Conservation (phyloP, 2,797 vertebrate genomes). For the Xiphophorus birchmanni region DNA sequence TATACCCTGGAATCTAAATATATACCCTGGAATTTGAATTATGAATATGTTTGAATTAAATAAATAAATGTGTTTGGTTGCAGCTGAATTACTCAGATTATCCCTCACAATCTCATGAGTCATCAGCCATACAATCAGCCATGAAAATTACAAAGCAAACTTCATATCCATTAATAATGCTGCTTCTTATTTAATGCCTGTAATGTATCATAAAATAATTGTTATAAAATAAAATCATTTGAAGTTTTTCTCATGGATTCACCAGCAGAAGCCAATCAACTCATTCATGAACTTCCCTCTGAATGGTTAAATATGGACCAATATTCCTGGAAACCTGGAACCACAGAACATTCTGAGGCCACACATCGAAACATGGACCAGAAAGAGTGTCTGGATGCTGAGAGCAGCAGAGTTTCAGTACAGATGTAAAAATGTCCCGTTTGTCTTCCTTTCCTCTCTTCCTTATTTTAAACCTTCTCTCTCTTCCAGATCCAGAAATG, state of each 20-base stretch:
- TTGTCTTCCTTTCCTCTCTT: constrained; percentile 17
- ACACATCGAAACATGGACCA: constrained; percentile 13
- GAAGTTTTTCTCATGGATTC: neutral
- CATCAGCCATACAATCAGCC: neutral
- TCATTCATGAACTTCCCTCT: constrained; percentile 21
- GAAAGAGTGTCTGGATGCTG: constrained; percentile 16
- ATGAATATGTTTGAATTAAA: no score
- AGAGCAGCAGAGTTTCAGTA: constrained; percentile 9
- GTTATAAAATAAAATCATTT: neutral
- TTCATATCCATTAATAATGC: neutral
- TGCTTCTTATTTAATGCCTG: neutral
- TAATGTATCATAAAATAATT: neutral
- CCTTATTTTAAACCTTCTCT: constrained; percentile 27
- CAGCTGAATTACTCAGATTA: neutral
- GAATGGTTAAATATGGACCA: constrained; percentile 5
- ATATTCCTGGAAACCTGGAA: neutral
- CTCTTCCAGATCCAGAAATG: constrained; percentile 81
- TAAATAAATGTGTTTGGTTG: neutral
- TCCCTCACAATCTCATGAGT: neutral
- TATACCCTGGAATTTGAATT: no score
- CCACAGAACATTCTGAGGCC: constrained; percentile 5
- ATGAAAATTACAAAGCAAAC: neutral
- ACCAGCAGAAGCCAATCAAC: constrained; percentile 27
- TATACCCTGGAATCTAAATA: no score
- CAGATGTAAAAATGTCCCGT: constrained; percentile 4